A percentile compares a stretch with the other conserved stretches of the same genome.
Evolutionary conservation across 2,888 invertebrate species (phyloP).

Genomic region (Xestoiulus laeticollis): DNA sequence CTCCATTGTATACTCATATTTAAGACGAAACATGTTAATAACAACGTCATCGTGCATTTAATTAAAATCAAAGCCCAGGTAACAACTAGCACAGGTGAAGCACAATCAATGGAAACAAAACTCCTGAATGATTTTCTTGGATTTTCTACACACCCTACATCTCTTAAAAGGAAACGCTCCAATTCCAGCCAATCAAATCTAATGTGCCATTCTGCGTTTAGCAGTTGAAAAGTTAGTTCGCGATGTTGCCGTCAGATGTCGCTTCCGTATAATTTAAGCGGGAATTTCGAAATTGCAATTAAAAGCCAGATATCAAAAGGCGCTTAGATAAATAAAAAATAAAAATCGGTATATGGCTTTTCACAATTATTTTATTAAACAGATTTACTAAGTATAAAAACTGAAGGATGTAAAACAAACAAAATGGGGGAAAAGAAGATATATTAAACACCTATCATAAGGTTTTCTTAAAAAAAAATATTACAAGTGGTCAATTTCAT

Average conservation of each 20-base stretch:
- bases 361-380: conserved; percentile 22
- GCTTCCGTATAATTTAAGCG: not conserved
- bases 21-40: conserved; percentile 41
- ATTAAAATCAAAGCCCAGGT: not conserved
- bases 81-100: too few relatives aligned
- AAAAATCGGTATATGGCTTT: not conserved
- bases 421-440: not conserved
- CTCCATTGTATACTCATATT: conserved; percentile 42
- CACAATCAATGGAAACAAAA: not conserved
- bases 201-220: not conserved
- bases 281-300: not conserved
- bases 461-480: not conserved
- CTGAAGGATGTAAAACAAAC: conserved; percentile 6
- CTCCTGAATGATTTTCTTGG: not conserved
- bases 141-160: not conserved
- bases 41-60: not conserved
- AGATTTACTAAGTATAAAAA: not conserved
- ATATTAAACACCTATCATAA: conserved; percentile 27
- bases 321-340: not conserved
- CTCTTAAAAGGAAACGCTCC: not conserved
- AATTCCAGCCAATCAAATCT: not conserved
- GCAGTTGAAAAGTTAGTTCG: not conserved
- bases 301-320: not conserved
- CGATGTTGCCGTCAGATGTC: not conserved
- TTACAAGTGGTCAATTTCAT: not conserved